phyloP scores from a whole-genome alignment of 2,113 vertebrate genomes.

The Setophaga kirtlandii region DNA sequence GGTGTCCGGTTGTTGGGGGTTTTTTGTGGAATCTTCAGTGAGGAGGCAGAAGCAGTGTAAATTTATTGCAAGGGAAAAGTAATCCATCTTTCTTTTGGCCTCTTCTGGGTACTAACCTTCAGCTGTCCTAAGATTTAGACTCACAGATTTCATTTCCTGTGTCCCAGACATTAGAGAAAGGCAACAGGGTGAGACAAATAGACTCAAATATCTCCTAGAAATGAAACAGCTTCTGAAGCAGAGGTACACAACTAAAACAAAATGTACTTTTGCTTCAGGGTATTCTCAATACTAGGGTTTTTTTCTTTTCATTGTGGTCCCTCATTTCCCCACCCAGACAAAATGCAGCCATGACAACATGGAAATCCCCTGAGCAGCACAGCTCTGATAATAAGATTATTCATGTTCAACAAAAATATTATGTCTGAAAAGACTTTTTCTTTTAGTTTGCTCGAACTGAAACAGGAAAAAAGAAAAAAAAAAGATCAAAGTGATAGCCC shows the following conservation, averaged over 20 bases:
- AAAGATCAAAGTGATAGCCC: conserved; percentile 54
- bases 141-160: neutral
- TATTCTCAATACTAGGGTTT: neutral
- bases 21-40: neutral
- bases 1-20: too few relatives aligned
- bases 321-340: conserved; percentile 25
- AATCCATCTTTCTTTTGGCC: neutral
- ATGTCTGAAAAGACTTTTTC: conserved; percentile 39
- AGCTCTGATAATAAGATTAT: conserved; percentile 49
- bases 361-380: conserved; percentile 58
- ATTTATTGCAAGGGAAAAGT: neutral
- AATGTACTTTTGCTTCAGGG: conserved; percentile 18
- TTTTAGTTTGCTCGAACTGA: conserved; percentile 30
- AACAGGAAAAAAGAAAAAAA: conserved; percentile 51
- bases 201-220: neutral
- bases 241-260: conserved; percentile 21
- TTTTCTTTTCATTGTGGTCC: conserved; percentile 45
- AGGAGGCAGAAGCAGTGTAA: neutral
- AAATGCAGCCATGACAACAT: conserved; percentile 48
- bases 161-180: neutral
- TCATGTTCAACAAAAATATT: conserved; percentile 57
- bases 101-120: neutral
- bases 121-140: neutral
- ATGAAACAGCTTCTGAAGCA: neutral
- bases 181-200: neutral